phyloP scores from a whole-genome alignment of 2,113 vertebrate genomes.

The Brevimyrus niger region DNA sequence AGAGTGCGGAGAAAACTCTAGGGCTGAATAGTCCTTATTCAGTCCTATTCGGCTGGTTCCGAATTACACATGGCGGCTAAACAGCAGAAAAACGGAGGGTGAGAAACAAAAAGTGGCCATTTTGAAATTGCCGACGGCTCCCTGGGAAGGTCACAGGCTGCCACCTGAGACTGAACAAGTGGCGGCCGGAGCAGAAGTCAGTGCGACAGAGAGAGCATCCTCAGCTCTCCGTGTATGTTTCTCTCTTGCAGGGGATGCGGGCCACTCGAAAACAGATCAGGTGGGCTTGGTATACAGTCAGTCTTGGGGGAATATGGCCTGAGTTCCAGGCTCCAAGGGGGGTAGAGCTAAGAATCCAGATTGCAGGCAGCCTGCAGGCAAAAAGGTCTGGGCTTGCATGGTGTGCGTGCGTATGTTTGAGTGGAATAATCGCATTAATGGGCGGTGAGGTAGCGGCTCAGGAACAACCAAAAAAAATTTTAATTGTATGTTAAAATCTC shows the following conservation, averaged over 20 bases:
- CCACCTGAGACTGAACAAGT: neutral
- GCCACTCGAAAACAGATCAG: constrained; percentile 54
- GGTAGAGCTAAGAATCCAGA: constrained; percentile 22
- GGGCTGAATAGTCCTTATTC: neutral
- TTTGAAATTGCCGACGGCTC: neutral
- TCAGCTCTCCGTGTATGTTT: constrained; percentile 29
- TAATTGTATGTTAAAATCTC: neutral
- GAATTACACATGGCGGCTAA: neutral
- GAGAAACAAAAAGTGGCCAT: neutral
- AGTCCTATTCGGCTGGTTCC: neutral
- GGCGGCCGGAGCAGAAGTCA: constrained; percentile 12
- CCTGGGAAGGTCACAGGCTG: neutral
- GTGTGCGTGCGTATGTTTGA: constrained; percentile 17
- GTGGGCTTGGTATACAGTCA: constrained; percentile 45
- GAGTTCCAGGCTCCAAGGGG: constrained; percentile 38
- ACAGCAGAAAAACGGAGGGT: neutral
- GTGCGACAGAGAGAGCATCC: constrained; percentile 3
- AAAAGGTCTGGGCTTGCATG: constrained; percentile 27
- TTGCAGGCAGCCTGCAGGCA: constrained; percentile 36
- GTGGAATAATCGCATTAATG: neutral
- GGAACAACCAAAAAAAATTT: neutral
- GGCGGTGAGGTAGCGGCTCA: neutral
- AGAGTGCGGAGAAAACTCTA: neutral
- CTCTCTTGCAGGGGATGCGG: constrained; percentile 44
- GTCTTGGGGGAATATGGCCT: constrained; percentile 45